phyloP scores from a whole-genome alignment of 2,113 vertebrate species.

The Thalassoma bifasciatum region DNA sequence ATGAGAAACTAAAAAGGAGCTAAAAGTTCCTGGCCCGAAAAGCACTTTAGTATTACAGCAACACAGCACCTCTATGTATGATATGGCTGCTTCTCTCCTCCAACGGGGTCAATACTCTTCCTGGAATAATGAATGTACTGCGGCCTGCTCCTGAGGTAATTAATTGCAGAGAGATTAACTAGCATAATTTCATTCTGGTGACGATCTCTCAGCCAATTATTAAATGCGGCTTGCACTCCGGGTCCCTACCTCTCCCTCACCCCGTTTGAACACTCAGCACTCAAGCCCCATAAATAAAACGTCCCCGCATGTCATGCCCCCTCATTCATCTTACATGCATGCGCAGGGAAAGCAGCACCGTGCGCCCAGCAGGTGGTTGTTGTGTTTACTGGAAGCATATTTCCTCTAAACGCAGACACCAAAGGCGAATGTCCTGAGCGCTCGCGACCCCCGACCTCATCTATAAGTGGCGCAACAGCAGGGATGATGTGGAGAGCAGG shows the following conservation, averaged over 20 bases:
- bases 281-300: constrained; percentile 68
- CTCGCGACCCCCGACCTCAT: constrained; percentile 51
- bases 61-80: constrained; percentile 20
- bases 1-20: too few species aligned
- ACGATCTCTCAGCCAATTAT: constrained; percentile 82
- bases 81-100: constrained; percentile 41
- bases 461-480: constrained; percentile 52
- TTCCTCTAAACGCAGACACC: constrained; percentile 6
- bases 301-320: constrained; percentile 38
- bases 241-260: constrained; percentile 38
- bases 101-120: constrained; percentile 57
- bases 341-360: too few species aligned
- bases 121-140: constrained; percentile 77
- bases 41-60: too few species aligned
- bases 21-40: too few species aligned
- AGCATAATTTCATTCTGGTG: constrained; percentile 83
- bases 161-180: constrained; percentile 83
- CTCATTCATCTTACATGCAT: constrained; percentile 58
- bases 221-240: constrained; percentile 62
- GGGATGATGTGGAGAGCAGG: constrained; percentile 31
- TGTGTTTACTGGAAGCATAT: constrained; percentile 15
- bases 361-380: constrained; percentile 29
- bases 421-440: constrained; percentile 28
- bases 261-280: constrained; percentile 54
- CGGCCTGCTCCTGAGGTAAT: constrained; percentile 77